Conservation (phyloP, 1,140 invertebrate genomes). For the Heliconius himera region DNA sequence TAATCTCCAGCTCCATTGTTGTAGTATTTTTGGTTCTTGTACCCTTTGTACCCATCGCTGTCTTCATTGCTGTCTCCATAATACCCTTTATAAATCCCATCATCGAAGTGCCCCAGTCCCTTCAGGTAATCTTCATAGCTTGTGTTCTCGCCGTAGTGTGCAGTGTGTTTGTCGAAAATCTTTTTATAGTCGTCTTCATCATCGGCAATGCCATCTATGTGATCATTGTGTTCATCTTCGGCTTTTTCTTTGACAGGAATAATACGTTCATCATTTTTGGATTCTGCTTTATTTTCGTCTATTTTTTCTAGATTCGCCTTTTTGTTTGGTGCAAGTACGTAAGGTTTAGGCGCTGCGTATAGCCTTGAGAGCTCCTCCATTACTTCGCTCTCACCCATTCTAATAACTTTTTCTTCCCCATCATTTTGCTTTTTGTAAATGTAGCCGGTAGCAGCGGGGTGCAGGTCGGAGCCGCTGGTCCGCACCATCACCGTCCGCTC, state of each 20-base stretch:
- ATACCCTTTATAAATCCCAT: constrained; percentile 54
- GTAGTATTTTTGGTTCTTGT: constrained; percentile 59
- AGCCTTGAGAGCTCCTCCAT: constrained; percentile 73
- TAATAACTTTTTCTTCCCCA: constrained; percentile 71
- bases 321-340: constrained; percentile 48
- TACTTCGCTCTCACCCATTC: constrained; percentile 76
- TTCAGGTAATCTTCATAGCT: constrained; percentile 64
- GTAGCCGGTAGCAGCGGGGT: constrained; percentile 79
- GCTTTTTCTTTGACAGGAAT: constrained; percentile 67
- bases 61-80: constrained; percentile 62
- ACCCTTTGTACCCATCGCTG: constrained; percentile 74
- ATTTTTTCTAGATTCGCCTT: constrained; percentile 50
- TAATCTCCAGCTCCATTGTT: constrained; percentile 65
- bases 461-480: constrained; percentile 76
- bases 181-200: constrained; percentile 69
- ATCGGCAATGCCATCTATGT: constrained; percentile 64
- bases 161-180: constrained; percentile 60
- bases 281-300: constrained; percentile 55
- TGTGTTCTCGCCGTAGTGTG: constrained; percentile 54
- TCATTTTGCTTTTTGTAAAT: constrained; percentile 80
- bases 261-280: constrained; percentile 54
- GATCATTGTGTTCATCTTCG: constrained; percentile 40
- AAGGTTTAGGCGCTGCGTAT: constrained; percentile 61
- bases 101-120: constrained; percentile 53
- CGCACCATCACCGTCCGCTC: constrained; percentile 79